These are phyloP conservation scores for Petrocephalus zakoni DNA, from an alignment of 2,113 vertebrate genomes.

Conservation along the genomic window DNA sequence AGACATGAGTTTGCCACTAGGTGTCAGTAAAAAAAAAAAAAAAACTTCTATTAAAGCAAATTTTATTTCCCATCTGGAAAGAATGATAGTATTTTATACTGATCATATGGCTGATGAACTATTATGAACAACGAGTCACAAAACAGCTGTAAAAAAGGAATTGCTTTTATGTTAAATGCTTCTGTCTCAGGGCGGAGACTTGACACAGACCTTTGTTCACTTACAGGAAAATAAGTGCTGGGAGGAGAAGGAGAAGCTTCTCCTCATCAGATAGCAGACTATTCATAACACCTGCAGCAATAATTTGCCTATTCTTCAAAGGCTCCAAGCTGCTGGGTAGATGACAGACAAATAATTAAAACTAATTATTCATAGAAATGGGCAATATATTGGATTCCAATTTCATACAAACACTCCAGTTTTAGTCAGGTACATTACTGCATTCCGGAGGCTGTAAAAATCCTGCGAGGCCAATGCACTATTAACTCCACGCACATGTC, in stretches of 20 bases:
- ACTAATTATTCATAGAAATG: background rate
- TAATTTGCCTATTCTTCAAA: background rate
- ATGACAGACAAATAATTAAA: background rate
- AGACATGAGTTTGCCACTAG: conserved; percentile 42
- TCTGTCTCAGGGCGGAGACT: background rate
- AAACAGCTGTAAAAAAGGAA: background rate
- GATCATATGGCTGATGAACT: background rate
- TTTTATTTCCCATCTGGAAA: background rate
- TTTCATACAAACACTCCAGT: background rate
- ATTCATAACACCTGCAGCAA: background rate
- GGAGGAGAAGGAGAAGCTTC: background rate
- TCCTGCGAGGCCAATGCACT: background rate
- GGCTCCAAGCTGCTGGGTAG: background rate
- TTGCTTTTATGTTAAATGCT: background rate
- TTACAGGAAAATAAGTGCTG: background rate
- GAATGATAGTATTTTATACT: background rate
- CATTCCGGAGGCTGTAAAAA: background rate
- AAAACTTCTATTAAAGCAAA: background rate
- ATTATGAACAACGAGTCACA: background rate
- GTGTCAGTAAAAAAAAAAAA: conserved; percentile 42
- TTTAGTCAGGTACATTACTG: background rate
- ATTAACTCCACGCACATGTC: background rate
- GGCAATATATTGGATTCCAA: background rate
- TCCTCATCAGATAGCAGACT: background rate
- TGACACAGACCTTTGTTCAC: background rate